These are phyloP conservation scores for Heterotilapia buettikoferi DNA, from an alignment of 2,113 vertebrate species.

Conservation along the genomic window DNA sequence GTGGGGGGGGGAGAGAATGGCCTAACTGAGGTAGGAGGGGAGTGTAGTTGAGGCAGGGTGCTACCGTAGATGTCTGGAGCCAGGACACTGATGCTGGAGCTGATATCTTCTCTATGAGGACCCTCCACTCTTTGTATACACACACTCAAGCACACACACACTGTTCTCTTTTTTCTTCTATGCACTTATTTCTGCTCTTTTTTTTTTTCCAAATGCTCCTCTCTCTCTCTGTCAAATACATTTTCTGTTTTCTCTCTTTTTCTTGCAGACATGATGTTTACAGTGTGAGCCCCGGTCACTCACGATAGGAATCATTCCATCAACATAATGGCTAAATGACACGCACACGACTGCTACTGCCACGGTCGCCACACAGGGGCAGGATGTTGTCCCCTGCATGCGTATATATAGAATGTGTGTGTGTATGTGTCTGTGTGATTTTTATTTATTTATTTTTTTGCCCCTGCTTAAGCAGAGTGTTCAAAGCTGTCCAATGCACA, in stretches of 20 bases:
- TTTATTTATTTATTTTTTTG: neutral
- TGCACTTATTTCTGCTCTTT: neutral
- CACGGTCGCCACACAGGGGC: slow-evolving; percentile 24
- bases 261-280: slow-evolving; percentile 58
- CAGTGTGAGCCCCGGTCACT: slow-evolving; percentile 53
- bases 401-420: neutral
- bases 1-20: neutral
- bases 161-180: neutral
- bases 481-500: neutral
- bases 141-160: neutral
- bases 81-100: slow-evolving; percentile 60
- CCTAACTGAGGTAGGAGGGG: neutral
- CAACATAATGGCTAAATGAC: slow-evolving; percentile 65
- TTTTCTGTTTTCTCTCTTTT: neutral
- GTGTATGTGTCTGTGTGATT: neutral
- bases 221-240: neutral
- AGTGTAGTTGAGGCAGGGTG: neutral
- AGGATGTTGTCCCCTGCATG: slow-evolving; percentile 27
- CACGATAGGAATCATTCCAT: slow-evolving; percentile 64
- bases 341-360: slow-evolving; percentile 58
- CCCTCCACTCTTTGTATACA: slow-evolving; percentile 30
- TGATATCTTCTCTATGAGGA: slow-evolving; percentile 50
- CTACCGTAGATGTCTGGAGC: slow-evolving; percentile 60
- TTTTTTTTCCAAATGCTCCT: neutral
- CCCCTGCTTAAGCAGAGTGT: neutral